Conservation (phyloP, 2,797 vertebrate genomes). For the Telmatherina bonti region DNA sequence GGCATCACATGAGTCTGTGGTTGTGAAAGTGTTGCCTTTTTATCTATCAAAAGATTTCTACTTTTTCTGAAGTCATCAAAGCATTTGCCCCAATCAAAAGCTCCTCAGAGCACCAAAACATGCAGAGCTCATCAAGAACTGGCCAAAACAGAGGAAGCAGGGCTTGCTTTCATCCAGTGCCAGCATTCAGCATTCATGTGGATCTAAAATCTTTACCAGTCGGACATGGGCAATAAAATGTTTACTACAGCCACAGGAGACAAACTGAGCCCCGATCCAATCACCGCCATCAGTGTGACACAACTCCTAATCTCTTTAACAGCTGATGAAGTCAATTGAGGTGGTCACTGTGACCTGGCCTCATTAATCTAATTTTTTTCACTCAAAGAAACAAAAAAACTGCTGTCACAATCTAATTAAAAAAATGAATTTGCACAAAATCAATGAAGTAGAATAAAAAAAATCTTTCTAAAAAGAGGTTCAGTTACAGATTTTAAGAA, state of each 20-base stretch:
- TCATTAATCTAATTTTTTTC: slow-evolving; percentile 48
- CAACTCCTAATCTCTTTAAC: slow-evolving; percentile 48
- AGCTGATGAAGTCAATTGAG: slow-evolving; percentile 31
- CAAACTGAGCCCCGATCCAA: slow-evolving; percentile 16
- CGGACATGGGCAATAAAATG: slow-evolving; percentile 43
- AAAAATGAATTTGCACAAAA: slow-evolving; percentile 15
- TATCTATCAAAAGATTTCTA: slow-evolving; percentile 13
- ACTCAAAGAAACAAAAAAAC: slow-evolving; percentile 28
- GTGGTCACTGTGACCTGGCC: slow-evolving; percentile 27
- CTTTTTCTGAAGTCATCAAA: neutral
- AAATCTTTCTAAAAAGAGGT: slow-evolving; percentile 2
- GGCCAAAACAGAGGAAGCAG: neutral
- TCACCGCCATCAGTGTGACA: slow-evolving; percentile 35
- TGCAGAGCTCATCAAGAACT: too few species aligned
- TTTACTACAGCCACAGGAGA: slow-evolving; percentile 25
- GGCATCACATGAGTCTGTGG: neutral
- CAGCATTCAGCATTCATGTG: slow-evolving; percentile 12
- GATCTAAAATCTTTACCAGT: slow-evolving; percentile 39
- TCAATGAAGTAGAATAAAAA: slow-evolving; percentile 11
- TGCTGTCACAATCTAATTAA: slow-evolving; percentile 19
- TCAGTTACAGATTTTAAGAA: slow-evolving; percentile 7
- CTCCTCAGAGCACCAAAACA: slow-evolving; percentile 13
- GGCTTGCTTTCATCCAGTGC: slow-evolving; percentile 19
- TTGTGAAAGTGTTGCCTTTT: too few species aligned
- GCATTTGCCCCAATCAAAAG: slow-evolving; percentile 7